Evolutionary conservation across 1,140 invertebrate genomes (phyloP), one percentile per base, ranked within the genome.

Genomic region (Ladona fulva): DNA sequence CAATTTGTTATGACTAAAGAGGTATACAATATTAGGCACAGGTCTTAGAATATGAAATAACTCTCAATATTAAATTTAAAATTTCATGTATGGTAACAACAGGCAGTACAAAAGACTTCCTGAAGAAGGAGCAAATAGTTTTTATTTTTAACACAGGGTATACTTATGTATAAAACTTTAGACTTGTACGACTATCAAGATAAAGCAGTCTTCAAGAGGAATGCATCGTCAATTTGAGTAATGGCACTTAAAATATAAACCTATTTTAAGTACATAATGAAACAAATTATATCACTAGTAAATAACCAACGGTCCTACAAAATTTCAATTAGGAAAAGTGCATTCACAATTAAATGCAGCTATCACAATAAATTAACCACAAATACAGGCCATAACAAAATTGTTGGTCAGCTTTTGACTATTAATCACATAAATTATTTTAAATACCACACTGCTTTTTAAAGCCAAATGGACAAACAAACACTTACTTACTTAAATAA

Each of bases 1-100:
- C 52, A 22, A 19, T 66, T 66, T 37, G 29, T 37, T 66, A 66
- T 66, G 52, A 66, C 52, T 66, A 3, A 16, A 66, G 52, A 66
- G n/a, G 16, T 66, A 66, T 66, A 66, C 52, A 66, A 66, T 66
- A 66, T 66, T 66, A 66, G 52, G 52, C 52, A 66, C 52, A 66
- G 52, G 14, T 66, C 52, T 66, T 66, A 19, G 52, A 16, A 66
- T 66, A 66, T 66, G n/a, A 22, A 66, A 66, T 8, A 66, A 16
- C 52, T 66, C 52, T 66, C 16, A 66, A 19, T 66, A 66, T 66
- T 16, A 66, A 66, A 66, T 22, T 66, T 22, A 66, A 66, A 66
- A 19, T 66, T 66, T 22, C 52, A 19, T 12, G 1, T 19, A 12
- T 66, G 52, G 52, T 66, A 66, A 66, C 52, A 66, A 66, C n/a